Base-by-base conservation (phyloP, 2,888 invertebrate genomes). In the Cataglyphis altisquamis region DNA sequence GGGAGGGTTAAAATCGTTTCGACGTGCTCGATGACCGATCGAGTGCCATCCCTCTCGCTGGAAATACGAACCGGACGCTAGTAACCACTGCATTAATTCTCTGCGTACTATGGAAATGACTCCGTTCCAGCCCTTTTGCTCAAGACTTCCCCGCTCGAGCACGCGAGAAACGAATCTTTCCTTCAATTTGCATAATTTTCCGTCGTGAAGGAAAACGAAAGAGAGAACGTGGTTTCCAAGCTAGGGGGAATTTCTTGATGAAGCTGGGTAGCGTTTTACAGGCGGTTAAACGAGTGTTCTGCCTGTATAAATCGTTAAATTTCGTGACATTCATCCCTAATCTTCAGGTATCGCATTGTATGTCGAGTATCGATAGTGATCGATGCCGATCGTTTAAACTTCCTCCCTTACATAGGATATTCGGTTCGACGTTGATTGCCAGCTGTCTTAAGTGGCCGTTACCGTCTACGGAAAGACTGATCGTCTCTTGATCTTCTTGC, bases 11-110 rank as follows among this genome's bases (percentile, higher is more conserved):
- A 89, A 90, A 88, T 89, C 90, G 90, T 88, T 82, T 83, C 84
- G 85, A 86, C 87, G 87, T 82, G 83, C 87, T 87, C 88, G 88
- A 91, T 91, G 91, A 91, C 90, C 89, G 90, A 91, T 91, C 89
- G 88, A 89, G 89, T 80, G 72, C 68, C 74, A 81, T 81, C 81
- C 72, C 80, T 82, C 63, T 64, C 67, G 48, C 12, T 83, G 83
- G 85, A 89, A 89, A 87, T 82, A 41, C 84, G 86, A 87, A 86
- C 80, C 86, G 87, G 84, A 87, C 84, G 29, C 66, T 45, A 84
- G 73, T 52, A 67, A 72, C 81, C 75, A 60, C 52, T 72, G 55
- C 39, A 55, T 78, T 64, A 82, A 83, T 74, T 74, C 63, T 81
- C 45, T 55, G 29, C 82, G 48, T 63, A 83, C 85, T 70, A 41